phyloP scores from a whole-genome alignment of 2,888 invertebrate species.

The Drosophila neotestacea region DNA sequence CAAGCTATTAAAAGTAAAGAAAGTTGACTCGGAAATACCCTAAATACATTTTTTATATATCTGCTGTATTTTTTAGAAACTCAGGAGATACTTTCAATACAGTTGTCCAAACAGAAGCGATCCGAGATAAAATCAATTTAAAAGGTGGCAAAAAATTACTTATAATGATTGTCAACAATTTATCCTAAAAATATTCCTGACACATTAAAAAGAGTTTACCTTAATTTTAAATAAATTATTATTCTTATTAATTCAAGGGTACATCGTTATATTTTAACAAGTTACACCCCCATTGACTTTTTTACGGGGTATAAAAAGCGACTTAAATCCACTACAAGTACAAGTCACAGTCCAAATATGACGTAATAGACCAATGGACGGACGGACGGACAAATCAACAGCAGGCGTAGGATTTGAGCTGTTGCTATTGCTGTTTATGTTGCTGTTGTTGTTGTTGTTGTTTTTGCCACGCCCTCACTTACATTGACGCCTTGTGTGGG shows the following conservation, averaged over 20 bases:
- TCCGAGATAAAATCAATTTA: too few relatives aligned
- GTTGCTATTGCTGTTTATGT: constrained; percentile 19
- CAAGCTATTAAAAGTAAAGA: background rate
- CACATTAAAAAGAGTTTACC: too few relatives aligned
- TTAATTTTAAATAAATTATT: too few relatives aligned
- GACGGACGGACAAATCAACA: constrained; percentile 25
- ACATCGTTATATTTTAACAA: background rate
- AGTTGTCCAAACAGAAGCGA: too few relatives aligned
- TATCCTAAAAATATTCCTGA: too few relatives aligned
- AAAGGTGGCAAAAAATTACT: too few relatives aligned
- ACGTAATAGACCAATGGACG: constrained; percentile 56
- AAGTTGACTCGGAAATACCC: constrained; percentile 4
- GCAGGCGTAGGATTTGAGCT: constrained; percentile 68
- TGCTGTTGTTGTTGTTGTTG: constrained; percentile 8
- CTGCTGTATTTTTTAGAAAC: background rate
- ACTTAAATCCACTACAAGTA: constrained; percentile 42
- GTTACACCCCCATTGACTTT: background rate
- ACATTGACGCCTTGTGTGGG: constrained; percentile 63
- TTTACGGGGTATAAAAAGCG: constrained; percentile 33
- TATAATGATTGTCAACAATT: too few relatives aligned
- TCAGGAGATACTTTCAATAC: background rate
- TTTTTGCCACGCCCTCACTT: constrained; percentile 60
- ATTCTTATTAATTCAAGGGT: too few relatives aligned
- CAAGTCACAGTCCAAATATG: constrained; percentile 47
- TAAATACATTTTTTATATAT: background rate